Evolutionary conservation across 2,888 invertebrate species (phyloP).

Genomic region (Caenorhabditis becei): DNA sequence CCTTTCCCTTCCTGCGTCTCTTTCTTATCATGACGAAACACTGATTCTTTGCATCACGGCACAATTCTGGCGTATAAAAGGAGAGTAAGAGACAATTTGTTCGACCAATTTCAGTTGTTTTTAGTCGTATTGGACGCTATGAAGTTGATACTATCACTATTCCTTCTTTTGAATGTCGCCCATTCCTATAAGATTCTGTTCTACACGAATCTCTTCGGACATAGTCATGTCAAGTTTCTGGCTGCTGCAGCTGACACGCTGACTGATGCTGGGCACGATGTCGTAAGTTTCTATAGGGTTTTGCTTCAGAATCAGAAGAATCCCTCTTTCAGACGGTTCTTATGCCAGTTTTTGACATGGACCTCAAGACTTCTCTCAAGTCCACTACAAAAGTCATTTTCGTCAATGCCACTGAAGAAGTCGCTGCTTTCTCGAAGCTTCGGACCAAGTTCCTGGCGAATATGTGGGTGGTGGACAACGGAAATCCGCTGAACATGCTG

Average conservation of each 20-base stretch:
- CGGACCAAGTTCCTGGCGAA: conserved; percentile 30
- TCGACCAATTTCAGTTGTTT: no score
- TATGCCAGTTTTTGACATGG: conserved; percentile 49
- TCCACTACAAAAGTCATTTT: conserved; percentile 48
- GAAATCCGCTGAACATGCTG: conserved; percentile 41
- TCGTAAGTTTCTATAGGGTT: conserved; percentile 46
- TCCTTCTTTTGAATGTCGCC: neutral
- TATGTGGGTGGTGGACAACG: conserved; percentile 34
- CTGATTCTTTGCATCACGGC: conserved; percentile 35
- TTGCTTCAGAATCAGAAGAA: no score
- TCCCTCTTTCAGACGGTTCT: conserved; percentile 63
- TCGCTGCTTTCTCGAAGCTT: conserved; percentile 22
- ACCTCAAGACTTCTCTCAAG: conserved; percentile 25
- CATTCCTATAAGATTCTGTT: conserved; percentile 59
- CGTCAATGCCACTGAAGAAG: conserved; percentile 29
- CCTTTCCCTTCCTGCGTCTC: conserved; percentile 30
- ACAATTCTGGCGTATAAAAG: conserved; percentile 41
- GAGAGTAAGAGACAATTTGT: neutral
- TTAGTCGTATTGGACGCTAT: no score
- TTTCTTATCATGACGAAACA: conserved; percentile 17
- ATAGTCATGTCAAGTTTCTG: conserved; percentile 63
- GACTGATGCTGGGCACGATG: conserved; percentile 65
- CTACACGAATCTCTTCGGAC: conserved; percentile 65
- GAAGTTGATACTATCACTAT: conserved; percentile 8
- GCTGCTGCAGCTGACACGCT: conserved; percentile 59